Conservation (phyloP, 1,140 invertebrate species). For the Sminthurides bifidus region DNA sequence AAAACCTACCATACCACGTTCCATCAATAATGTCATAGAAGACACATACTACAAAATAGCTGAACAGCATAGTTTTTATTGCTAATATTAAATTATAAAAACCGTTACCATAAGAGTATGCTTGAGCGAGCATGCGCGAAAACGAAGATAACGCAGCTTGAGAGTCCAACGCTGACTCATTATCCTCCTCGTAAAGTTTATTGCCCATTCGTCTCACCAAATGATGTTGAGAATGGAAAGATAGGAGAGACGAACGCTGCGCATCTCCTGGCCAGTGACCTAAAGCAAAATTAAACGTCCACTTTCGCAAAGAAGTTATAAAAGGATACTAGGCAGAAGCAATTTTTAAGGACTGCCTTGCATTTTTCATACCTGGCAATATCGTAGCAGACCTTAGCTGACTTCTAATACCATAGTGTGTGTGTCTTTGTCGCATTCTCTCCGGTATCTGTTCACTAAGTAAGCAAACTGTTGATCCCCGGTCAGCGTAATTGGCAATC, state of each 20-base stretch:
- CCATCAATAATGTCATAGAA: slow-evolving; percentile 10
- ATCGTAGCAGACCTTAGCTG: slow-evolving; percentile 50
- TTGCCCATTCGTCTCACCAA: slow-evolving; percentile 34
- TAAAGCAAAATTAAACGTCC: slow-evolving; percentile 37
- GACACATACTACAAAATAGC: not conserved
- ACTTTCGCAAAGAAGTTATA: slow-evolving; percentile 10
- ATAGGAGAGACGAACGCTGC: slow-evolving; percentile 60
- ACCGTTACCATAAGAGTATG: slow-evolving; percentile 58
- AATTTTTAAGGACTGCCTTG: not conserved
- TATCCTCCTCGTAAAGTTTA: slow-evolving; percentile 35
- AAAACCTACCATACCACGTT: slow-evolving; percentile 50
- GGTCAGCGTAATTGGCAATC: slow-evolving; percentile 47
- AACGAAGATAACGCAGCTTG: slow-evolving; percentile 65
- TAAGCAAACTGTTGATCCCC: slow-evolving; percentile 40
- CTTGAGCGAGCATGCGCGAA: slow-evolving; percentile 64
- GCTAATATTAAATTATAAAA: not conserved
- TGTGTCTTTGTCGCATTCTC: slow-evolving; percentile 45
- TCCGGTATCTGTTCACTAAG: slow-evolving; percentile 44
- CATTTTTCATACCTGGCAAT: slow-evolving; percentile 51
- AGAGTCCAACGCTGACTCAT: slow-evolving; percentile 47
- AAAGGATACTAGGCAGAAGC: not conserved
- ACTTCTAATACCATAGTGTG: slow-evolving; percentile 42
- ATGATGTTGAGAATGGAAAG: slow-evolving; percentile 52
- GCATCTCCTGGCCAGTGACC: slow-evolving; percentile 67
- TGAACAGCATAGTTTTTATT: not conserved